These are phyloP conservation scores for Orthosia cruda DNA, from an alignment of 2,888 invertebrate species.

Conservation along the genomic window DNA sequence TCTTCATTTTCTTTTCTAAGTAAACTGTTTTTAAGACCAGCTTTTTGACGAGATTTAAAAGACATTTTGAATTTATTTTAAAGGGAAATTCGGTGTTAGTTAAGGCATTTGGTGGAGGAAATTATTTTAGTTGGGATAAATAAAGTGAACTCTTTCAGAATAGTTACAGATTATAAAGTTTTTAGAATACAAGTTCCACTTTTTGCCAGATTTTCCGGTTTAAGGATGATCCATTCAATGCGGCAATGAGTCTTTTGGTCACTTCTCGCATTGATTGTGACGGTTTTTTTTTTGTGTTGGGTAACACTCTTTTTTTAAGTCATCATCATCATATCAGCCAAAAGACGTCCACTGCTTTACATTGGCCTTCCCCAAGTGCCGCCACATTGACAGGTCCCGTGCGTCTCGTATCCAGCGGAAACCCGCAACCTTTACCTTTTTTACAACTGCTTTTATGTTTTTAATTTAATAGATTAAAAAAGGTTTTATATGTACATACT, in stretches of 20 bases:
- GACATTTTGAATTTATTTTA: conserved; percentile 20
- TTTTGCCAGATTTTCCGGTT: not conserved
- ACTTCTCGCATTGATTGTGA: not conserved
- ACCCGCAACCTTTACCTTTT: too few relatives aligned
- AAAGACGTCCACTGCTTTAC: too few relatives aligned
- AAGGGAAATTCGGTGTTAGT: not conserved
- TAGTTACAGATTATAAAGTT: not conserved
- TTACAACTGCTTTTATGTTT: too few relatives aligned
- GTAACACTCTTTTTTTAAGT: too few relatives aligned
- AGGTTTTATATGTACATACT: too few relatives aligned
- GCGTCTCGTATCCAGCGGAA: too few relatives aligned
- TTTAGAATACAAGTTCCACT: not conserved
- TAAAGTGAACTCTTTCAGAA: not conserved
- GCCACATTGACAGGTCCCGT: too few relatives aligned
- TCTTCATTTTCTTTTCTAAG: conserved; percentile 11
- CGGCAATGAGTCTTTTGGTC: not conserved
- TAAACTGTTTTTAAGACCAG: conserved; percentile 1
- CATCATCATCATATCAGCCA: too few relatives aligned
- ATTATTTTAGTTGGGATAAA: not conserved
- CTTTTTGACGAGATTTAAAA: conserved; percentile 14
- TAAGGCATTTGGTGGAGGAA: not conserved
- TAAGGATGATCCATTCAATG: not conserved
- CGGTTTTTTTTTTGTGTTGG: too few relatives aligned
- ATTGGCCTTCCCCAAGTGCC: too few relatives aligned
- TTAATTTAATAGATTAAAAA: too few relatives aligned